phyloP scores from a whole-genome alignment of 2,113 vertebrate genomes.

The Gymnocephalus cernua region DNA sequence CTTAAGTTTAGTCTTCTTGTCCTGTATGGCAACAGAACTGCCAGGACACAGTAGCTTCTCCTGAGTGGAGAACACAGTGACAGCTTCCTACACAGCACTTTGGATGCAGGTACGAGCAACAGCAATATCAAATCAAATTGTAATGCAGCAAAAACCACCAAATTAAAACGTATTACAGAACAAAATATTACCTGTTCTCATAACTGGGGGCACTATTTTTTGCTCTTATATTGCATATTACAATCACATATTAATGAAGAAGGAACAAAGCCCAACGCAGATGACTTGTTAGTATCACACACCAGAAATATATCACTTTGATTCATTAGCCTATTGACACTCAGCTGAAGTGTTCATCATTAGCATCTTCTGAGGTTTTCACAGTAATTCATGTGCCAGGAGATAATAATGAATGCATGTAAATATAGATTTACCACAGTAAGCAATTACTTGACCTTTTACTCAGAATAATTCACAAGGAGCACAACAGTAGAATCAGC shows the following conservation, averaged over 20 bases:
- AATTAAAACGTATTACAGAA: neutral
- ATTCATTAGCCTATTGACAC: constrained; percentile 19
- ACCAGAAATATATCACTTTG: constrained; percentile 17
- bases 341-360: neutral
- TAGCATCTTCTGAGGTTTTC: neutral
- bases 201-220: neutral
- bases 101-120: neutral
- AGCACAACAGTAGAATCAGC: constrained; percentile 2
- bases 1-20: neutral
- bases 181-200: neutral
- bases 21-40: neutral
- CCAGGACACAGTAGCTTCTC: neutral
- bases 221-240: neutral
- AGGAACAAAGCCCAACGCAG: neutral
- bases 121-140: constrained; percentile 12
- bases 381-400: neutral
- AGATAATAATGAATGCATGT: constrained; percentile 5
- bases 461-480: neutral
- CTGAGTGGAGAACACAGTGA: neutral
- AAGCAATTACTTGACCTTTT: neutral
- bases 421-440: neutral
- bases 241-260: neutral
- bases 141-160: constrained; percentile 3
- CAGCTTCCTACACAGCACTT: neutral
- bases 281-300: constrained; percentile 2